Evolutionary conservation across 2,797 vertebrate species (phyloP), one percentile per base, ranked within the genome.

Genomic region (Argyrosomus regius): DNA sequence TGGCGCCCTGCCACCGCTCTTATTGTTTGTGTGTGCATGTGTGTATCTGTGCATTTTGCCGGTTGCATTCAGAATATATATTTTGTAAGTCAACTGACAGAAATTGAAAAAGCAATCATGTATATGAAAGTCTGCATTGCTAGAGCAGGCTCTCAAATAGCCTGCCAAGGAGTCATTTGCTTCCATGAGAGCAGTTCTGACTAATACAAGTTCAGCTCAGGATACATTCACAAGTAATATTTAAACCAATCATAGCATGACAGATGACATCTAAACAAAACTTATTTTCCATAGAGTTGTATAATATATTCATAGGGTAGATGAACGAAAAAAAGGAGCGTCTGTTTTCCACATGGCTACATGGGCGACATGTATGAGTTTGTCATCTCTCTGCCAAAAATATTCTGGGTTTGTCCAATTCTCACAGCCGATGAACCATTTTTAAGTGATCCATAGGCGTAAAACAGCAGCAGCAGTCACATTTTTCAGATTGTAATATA

Each of bases 21-120:
- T 56, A 81, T 85, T 88, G 82, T 92, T 80, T 91, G 85, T 87
- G 73, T 84, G 76, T 86, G 77, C 59, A 14, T 72, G 74, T 77
- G 72, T 78, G 61, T 53, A 22, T 46, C 20, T 77, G 58, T 84
- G 73, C 58, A 2, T 75, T 73, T 70, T 79, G 58, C 69, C 41
- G 45, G 45, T 78, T 69, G 79, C 72, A 86, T 86, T 84, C 53
- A 62, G 80, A 91, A 88, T 87, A 90, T 89, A 81, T 91, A 88
- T 93, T 39, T 89, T 84, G 63, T 66, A 57, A 77, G 81, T 85
- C 86, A 82, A 88, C 72, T 81, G 86, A 83, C 75, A 88, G 83
- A 85, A 80, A 91, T 83, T 88, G 89, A 90, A 90, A 91, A 91
- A 63, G 82, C 87, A 90, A 85, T 91, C 81, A 78, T 89, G 85